These are phyloP conservation scores for Menidia menidia DNA, from an alignment of 2,797 vertebrate genomes.

Conservation along the genomic window DNA sequence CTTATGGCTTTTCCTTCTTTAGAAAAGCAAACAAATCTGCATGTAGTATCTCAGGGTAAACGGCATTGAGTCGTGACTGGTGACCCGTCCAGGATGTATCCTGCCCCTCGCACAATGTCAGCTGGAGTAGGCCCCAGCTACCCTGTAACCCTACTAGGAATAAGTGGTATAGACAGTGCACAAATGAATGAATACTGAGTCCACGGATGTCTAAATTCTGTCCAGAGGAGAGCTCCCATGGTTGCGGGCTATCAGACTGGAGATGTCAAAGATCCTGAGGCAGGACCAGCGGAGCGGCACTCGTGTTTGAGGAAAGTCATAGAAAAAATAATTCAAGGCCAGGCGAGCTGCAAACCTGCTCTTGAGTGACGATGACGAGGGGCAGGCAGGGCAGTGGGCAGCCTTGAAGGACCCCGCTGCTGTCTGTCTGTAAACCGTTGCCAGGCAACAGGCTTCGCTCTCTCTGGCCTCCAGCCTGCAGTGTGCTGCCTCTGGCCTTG, in stretches of 20 bases:
- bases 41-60: constrained; percentile 17
- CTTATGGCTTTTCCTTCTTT: constrained; percentile 35
- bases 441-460: constrained; percentile 82
- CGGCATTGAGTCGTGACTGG: too few relatives aligned
- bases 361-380: constrained; percentile 71
- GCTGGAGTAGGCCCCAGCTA: too few relatives aligned
- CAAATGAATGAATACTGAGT: neutral
- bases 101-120: too few relatives aligned
- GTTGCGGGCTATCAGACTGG: neutral
- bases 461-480: constrained; percentile 79
- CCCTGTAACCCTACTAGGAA: too few relatives aligned
- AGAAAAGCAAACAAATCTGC: constrained; percentile 17
- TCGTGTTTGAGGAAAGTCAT: constrained; percentile 38
- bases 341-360: constrained; percentile 61
- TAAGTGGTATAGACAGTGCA: too few relatives aligned
- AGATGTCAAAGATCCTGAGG: constrained; percentile 19
- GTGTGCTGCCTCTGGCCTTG: constrained; percentile 78
- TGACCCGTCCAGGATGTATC: too few relatives aligned
- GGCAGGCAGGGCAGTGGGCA: constrained; percentile 66
- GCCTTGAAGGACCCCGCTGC: constrained; percentile 66
- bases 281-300: constrained; percentile 25
- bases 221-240: neutral
- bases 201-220: constrained; percentile 12
- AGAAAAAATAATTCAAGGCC: constrained; percentile 70
- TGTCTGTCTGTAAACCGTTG: constrained; percentile 79